Percentiles rank a stretch among this genome's conserved stretches.
phyloP scores from a whole-genome alignment of 2,888 invertebrate genomes.

The Ochropleura plecta region DNA sequence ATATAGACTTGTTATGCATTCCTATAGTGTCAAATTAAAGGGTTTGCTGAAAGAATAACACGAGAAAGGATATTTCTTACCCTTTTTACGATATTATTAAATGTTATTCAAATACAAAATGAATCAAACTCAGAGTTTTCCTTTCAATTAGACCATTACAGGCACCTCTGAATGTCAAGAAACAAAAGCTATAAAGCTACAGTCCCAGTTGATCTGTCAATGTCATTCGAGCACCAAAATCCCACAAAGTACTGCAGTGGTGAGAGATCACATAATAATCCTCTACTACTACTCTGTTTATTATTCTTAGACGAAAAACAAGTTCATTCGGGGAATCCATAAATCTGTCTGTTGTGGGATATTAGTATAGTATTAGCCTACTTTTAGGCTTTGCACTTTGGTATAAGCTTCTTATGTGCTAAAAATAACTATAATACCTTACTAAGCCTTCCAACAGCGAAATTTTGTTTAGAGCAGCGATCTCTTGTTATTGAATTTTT shows the following conservation, averaged over 20 bases:
- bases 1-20: no score
- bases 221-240: neutral
- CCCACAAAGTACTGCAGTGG: neutral
- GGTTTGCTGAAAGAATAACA: no score
- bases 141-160: no score
- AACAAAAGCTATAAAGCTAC: no score
- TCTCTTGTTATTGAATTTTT: neutral
- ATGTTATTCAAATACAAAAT: no score
- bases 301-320: conserved; percentile 1
- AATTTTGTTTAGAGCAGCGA: neutral
- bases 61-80: no score
- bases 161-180: no score
- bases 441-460: neutral
- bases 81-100: no score
- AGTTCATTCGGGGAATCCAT: conserved; percentile 1
- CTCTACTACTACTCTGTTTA: neutral
- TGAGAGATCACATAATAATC: neutral
- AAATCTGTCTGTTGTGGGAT: conserved; percentile 10
- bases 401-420: conserved; percentile 13
- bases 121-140: no score
- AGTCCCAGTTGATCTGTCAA: neutral
- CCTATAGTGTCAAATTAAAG: no score
- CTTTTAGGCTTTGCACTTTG: neutral
- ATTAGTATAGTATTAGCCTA: conserved; percentile 6
- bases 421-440: conserved; percentile 6